These are phyloP conservation scores for Napeogenes sylphis DNA, from an alignment of 2,888 invertebrate species.

Conservation along the genomic window DNA sequence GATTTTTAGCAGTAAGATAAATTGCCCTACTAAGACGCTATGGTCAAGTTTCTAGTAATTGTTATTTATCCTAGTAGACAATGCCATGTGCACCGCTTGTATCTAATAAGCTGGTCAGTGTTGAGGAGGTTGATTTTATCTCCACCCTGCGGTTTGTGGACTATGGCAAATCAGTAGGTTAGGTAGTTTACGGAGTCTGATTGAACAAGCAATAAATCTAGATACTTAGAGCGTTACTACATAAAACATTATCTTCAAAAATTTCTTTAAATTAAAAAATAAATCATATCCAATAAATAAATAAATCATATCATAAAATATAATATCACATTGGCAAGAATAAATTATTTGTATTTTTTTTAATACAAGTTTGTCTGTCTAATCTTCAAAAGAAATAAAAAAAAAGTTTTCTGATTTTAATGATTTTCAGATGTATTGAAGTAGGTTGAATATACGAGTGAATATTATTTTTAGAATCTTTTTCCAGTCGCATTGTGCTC, in stretches of 20 bases:
- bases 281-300: too few species aligned
- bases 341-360: too few species aligned
- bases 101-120: background rate
- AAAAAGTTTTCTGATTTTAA: constrained; percentile 19
- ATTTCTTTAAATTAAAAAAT: too few species aligned
- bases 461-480: constrained; percentile 33
- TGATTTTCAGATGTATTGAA: constrained; percentile 23
- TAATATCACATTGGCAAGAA: too few species aligned
- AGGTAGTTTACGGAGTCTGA: constrained; percentile 50
- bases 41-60: too few species aligned
- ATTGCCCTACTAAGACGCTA: too few species aligned
- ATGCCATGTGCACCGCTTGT: background rate
- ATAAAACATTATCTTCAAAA: constrained; percentile 34
- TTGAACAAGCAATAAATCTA: constrained; percentile 60
- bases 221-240: constrained; percentile 46
- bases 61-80: background rate
- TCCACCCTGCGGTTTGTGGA: background rate
- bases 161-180: constrained; percentile 29
- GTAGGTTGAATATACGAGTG: constrained; percentile 26
- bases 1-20: too few species aligned
- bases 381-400: too few species aligned
- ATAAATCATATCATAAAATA: too few species aligned
- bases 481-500: constrained; percentile 33
- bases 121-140: background rate
- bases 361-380: too few species aligned